Evolutionary conservation across 2,888 invertebrate genomes (phyloP).

Genomic region (Pilophorus perplexus): DNA sequence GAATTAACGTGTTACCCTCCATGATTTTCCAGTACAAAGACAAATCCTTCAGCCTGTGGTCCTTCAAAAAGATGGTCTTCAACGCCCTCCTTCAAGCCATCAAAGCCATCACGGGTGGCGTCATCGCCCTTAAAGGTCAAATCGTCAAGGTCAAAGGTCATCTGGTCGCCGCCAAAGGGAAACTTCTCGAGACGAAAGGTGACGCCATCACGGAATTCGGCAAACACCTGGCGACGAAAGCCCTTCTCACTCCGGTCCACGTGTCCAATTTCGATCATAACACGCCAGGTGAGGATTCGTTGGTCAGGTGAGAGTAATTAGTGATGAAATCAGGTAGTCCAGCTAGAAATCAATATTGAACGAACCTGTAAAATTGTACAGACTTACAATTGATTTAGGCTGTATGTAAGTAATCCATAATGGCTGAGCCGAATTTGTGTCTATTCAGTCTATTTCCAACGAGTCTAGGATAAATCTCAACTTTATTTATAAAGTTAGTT

Average conservation of each 20-base stretch:
- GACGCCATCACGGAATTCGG: conserved; percentile 77
- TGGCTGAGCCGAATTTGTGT: no score
- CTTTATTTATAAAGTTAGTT: no score
- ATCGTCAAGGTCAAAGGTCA: conserved; percentile 80
- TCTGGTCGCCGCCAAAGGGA: conserved; percentile 62
- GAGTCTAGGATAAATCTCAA: no score
- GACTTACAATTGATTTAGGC: no score
- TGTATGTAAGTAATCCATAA: no score
- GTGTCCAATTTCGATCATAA: conserved; percentile 42
- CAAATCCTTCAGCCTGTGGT: conserved; percentile 64
- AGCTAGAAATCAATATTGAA: no score
- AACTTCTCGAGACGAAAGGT: conserved; percentile 64
- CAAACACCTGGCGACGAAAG: conserved; percentile 73
- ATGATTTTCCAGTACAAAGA: conserved; percentile 48
- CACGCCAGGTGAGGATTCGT: conserved; percentile 37
- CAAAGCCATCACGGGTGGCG: conserved; percentile 83
- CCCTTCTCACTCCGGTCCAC: conserved; percentile 54
- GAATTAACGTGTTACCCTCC: no score
- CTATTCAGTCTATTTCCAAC: no score
- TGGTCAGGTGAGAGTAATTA: no score
- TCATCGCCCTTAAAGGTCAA: conserved; percentile 83
- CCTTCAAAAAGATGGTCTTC: conserved; percentile 76
- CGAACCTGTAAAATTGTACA: no score
- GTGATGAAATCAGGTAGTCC: no score
- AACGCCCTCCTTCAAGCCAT: conserved; percentile 82